Percentiles rank a stretch among this genome's conserved stretches.
Evolutionary conservation across 1,140 invertebrate genomes (phyloP).

Genomic region (Laupala kohalensis): DNA sequence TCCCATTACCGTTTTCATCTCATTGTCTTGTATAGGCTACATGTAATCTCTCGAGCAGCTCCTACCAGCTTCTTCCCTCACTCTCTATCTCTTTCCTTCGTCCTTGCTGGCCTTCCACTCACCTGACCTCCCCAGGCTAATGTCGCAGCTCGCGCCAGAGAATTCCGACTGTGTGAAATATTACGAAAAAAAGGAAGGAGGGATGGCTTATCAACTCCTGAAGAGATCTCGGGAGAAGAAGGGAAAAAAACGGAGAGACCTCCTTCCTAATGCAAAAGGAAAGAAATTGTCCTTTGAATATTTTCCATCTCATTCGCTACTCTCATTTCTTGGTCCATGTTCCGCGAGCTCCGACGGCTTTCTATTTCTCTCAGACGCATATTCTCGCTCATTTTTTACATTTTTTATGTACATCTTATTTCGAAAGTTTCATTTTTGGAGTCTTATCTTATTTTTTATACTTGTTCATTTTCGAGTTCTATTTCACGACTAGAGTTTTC

Average conservation of each 20-base stretch:
- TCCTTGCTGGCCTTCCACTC: not conserved
- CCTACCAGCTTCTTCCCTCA: constrained; percentile 19
- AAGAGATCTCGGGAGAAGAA: not conserved
- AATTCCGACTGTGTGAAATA: constrained; percentile 5
- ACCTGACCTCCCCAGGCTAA: constrained; percentile 5
- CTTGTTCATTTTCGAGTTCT: not conserved
- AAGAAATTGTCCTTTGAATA: constrained; percentile 12
- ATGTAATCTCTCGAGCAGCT: constrained; percentile 1
- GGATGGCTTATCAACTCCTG: constrained; percentile 9
- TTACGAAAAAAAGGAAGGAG: not conserved
- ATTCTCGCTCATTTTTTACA: not conserved
- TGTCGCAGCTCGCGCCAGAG: not conserved
- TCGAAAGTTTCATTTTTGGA: not conserved
- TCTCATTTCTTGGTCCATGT: constrained; percentile 15
- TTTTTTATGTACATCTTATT: not conserved
- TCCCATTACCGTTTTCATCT: constrained; percentile 22
- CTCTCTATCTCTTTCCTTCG: constrained; percentile 10
- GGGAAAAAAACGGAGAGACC: not conserved
- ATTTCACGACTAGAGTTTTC: too few species aligned
- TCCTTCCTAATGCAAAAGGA: not conserved
- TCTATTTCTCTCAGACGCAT: not conserved
- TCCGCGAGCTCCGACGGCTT: not conserved
- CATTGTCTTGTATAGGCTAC: constrained; percentile 20
- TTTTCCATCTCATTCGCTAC: constrained; percentile 16
- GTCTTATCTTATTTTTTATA: not conserved